Base-by-base conservation (phyloP, 2,113 vertebrate genomes). In the Neoarius graeffei region DNA sequence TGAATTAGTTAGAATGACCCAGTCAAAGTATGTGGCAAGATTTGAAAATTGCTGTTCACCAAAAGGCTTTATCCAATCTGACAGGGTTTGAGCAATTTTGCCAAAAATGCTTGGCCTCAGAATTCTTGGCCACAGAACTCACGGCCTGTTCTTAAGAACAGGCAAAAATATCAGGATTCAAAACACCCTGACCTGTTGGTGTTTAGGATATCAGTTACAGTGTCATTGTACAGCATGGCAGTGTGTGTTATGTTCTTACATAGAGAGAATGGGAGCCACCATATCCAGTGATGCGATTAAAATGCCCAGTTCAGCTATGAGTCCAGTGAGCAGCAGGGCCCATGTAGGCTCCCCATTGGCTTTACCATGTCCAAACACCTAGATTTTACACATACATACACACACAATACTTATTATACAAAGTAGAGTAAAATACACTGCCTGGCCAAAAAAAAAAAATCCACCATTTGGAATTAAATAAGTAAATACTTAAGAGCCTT, bases 211-310 rank as follows among this genome's bases (percentile, higher is more conserved):
- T 76, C 23, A 19, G n/a, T 30, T 30, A 81, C 11, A 56, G 3
- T 57, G 11, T 54, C 23, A 79, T 14, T 79, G 23, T 79, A 56
- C 25, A 56, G 8, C 27, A 2, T 79, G 20, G n/a, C 52, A 57
- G 0, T 76, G 30, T 73, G 13, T 35, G 23, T 42, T 79, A 54
- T 84, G 50, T 82, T 15, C 96, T 97, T 94, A 99, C 98, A 99
- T 99, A 30, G 98, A 99, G n/a, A 99, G 96, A 83, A 99, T 99
- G 5, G 98, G 98, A 71, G 98, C 98, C 90, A 99, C 98, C 98
- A 99, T 98, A 90, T 99, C 98, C 14, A 99, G 94, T 0, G 98
- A 99, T 80, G 98, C 98, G n/a, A 99, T 99, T 42, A 99, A 96
- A 90, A 99, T 99, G 81, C 98, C 98, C 8, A 99, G 93, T 89